phyloP scores from a whole-genome alignment of 2,888 invertebrate genomes.

The Thymelicus sylvestris region DNA sequence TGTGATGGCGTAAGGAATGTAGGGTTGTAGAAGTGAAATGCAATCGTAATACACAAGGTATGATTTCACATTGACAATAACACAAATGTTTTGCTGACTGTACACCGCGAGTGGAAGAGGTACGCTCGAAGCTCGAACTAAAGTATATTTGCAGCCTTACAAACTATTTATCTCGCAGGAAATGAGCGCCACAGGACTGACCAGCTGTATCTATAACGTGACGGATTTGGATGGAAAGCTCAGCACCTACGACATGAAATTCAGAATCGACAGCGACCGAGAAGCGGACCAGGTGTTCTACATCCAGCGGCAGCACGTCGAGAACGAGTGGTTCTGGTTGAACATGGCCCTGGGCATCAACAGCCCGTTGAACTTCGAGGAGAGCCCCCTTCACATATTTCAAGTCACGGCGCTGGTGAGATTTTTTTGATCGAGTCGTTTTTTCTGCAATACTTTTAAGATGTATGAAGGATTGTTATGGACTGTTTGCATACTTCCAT shows the following conservation, averaged over 20 bases:
- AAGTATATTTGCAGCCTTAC: slow-evolving; percentile 26
- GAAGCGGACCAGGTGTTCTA: slow-evolving; percentile 67
- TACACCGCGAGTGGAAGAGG: no score
- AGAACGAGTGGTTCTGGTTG: slow-evolving; percentile 60
- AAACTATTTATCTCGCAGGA: slow-evolving; percentile 60
- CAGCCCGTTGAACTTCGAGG: slow-evolving; percentile 70
- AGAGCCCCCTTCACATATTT: slow-evolving; percentile 82
- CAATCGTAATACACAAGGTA: no score
- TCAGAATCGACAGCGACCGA: slow-evolving; percentile 67
- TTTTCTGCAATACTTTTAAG: neutral
- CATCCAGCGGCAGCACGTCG: slow-evolving; percentile 56
- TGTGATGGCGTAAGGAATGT: no score
- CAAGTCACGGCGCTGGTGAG: slow-evolving; percentile 82
- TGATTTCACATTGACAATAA: no score
- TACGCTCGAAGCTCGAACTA: no score
- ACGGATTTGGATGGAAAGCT: slow-evolving; percentile 71
- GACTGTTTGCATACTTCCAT: no score
- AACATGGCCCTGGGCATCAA: slow-evolving; percentile 63
- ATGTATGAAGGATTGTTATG: no score
- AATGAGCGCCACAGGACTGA: slow-evolving; percentile 62
- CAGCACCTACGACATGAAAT: slow-evolving; percentile 72
- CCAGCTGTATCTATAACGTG: slow-evolving; percentile 70
- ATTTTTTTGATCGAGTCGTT: slow-evolving; percentile 31
- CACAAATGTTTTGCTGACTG: no score
- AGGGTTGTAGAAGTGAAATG: no score